Evolutionary conservation across 2,113 vertebrate genomes (phyloP).

Genomic region (Alethe castanea): DNA sequence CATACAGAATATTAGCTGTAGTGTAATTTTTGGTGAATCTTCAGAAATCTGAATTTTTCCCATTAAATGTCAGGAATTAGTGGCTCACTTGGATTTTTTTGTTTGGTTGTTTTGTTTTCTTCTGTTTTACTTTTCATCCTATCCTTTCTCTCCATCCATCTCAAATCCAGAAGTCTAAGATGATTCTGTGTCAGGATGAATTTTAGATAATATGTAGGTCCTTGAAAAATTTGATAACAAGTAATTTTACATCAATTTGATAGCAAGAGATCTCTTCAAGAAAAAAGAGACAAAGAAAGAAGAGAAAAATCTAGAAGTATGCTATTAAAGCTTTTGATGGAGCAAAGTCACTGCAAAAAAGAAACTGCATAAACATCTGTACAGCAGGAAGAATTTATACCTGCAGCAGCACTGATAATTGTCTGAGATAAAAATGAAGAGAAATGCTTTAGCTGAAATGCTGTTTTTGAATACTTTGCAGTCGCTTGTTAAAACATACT

Average conservation of each 20-base stretch:
- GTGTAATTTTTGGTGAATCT: neutral
- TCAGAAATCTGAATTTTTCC: neutral
- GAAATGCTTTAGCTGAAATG: neutral
- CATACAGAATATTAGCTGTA: neutral
- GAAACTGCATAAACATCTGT: neutral
- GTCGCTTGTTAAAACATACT: neutral
- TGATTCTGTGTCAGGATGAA: neutral
- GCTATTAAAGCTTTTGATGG: neutral
- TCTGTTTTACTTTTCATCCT: neutral
- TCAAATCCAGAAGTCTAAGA: neutral
- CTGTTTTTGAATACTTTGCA: neutral
- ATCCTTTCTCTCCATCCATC: fast-evolving
- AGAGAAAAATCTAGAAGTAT: neutral
- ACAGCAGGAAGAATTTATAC: neutral
- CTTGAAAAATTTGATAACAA: neutral
- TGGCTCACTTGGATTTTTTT: neutral
- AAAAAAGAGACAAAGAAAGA: neutral
- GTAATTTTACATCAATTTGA: neutral
- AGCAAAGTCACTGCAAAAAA: neutral
- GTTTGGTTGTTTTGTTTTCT: neutral
- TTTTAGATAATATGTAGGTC: neutral
- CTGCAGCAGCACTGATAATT: neutral
- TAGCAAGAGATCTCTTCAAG: neutral
- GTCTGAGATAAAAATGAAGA: neutral
- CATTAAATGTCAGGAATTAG: neutral